A percentile compares a stretch with the other conserved stretches of the same genome.
Conservation (phyloP, 2,113 vertebrate species). For the Apodemus speciosus region DNA sequence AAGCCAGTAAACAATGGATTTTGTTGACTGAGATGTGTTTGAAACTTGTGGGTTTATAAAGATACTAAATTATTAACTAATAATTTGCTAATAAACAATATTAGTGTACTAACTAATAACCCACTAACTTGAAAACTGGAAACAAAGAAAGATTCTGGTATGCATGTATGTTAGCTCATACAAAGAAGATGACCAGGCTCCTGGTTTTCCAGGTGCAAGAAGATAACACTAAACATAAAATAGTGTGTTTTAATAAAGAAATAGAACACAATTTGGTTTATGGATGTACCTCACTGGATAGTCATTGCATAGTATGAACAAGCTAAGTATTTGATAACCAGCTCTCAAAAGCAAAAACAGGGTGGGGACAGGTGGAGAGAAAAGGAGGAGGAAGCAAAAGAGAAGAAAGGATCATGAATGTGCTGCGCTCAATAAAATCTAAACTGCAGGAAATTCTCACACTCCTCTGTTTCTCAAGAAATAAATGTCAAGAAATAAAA, state of each 20-base stretch:
- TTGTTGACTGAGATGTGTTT: background rate
- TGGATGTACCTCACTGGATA: background rate
- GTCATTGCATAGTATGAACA: background rate
- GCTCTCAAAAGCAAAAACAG: no score
- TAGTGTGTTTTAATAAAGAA: background rate
- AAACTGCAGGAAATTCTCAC: background rate
- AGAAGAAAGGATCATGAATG: background rate
- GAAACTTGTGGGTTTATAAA: background rate
- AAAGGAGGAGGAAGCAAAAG: no score
- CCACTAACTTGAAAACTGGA: constrained; percentile 5
- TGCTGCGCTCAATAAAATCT: background rate
- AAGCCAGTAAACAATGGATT: background rate
- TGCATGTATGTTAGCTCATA: background rate
- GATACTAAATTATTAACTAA: constrained; percentile 5
- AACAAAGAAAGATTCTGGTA: background rate
- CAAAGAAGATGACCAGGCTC: background rate
- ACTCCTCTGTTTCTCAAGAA: background rate
- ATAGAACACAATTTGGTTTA: background rate
- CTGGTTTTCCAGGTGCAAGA: background rate
- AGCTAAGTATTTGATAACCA: background rate
- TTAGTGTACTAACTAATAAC: background rate
- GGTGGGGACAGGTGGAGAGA: no score
- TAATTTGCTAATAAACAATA: background rate
- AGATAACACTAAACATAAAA: background rate
- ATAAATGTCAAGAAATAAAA: background rate